Conservation (phyloP, 2,888 invertebrate species). For the Malthinus flaveolus region DNA sequence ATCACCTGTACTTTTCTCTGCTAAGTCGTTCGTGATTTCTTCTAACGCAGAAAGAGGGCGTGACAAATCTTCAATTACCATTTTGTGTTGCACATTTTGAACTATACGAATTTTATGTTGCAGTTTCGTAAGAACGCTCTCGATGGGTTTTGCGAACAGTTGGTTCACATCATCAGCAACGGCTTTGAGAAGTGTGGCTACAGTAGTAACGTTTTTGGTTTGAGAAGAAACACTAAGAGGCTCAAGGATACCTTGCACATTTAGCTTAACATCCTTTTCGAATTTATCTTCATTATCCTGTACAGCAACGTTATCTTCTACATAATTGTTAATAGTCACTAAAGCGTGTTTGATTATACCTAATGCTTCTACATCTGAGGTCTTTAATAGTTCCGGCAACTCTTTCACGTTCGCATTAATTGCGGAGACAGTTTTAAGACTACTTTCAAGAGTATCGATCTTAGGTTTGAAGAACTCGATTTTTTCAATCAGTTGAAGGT, state of each 20-base stretch:
- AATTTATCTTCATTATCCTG: not conserved
- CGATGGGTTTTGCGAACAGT: slow-evolving; percentile 40
- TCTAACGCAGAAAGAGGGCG: slow-evolving; percentile 49
- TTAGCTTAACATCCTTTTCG: not conserved
- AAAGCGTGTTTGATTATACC: not conserved
- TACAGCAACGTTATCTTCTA: not conserved
- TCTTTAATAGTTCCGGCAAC: not conserved
- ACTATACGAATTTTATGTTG: slow-evolving; percentile 44
- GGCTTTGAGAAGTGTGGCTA: not conserved
- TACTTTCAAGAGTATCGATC: too few relatives aligned
- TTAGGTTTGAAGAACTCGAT: too few relatives aligned
- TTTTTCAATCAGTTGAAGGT: too few relatives aligned
- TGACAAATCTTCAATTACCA: slow-evolving; percentile 44
- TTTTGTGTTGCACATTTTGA: slow-evolving; percentile 41
- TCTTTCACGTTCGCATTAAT: not conserved
- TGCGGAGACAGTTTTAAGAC: too few relatives aligned
- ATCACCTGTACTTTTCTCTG: slow-evolving; percentile 44
- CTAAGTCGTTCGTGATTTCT: slow-evolving; percentile 46
- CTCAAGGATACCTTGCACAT: slow-evolving; percentile 1
- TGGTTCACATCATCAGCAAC: slow-evolving; percentile 2
- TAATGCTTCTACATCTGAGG: not conserved
- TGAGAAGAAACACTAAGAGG: not conserved
- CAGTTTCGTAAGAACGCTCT: slow-evolving; percentile 43
- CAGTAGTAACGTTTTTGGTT: not conserved
- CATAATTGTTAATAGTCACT: not conserved